phyloP scores from a whole-genome alignment of 2,888 invertebrate genomes.

The Macaria liturata region DNA sequence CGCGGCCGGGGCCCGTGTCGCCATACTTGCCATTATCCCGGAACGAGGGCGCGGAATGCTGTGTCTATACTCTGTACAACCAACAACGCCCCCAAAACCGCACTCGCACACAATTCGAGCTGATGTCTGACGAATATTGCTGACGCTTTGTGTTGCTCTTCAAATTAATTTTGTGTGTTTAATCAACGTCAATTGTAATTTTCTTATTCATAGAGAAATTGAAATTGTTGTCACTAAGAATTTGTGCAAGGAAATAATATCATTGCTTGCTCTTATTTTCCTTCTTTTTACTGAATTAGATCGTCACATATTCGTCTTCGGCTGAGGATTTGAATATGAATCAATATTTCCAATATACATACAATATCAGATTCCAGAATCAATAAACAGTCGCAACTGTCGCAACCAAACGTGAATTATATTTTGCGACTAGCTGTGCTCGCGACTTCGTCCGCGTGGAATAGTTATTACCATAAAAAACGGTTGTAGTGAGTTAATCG shows the following conservation, averaged over 20 bases:
- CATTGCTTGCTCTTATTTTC: not conserved
- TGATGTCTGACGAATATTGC: conserved; percentile 1
- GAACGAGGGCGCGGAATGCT: conserved; percentile 28
- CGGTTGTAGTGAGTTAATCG: too few relatives aligned
- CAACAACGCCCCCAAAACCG: conserved; percentile 10
- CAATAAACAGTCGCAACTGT: conserved; percentile 5
- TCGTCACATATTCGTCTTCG: too few relatives aligned
- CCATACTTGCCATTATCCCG: conserved; percentile 31
- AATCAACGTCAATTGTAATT: conserved; percentile 2
- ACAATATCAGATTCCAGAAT: not conserved
- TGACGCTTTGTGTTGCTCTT: not conserved
- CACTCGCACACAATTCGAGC: conserved; percentile 9
- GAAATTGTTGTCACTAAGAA: not conserved
- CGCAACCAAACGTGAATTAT: conserved; percentile 1
- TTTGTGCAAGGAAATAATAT: too few relatives aligned
- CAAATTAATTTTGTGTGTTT: conserved; percentile 4
- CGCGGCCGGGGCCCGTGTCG: conserved; percentile 33
- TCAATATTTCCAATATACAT: too few relatives aligned
- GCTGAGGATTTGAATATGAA: too few relatives aligned
- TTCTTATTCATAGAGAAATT: too few relatives aligned
- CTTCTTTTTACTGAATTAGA: not conserved
- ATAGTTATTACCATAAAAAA: too few relatives aligned
- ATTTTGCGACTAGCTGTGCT: too few relatives aligned
- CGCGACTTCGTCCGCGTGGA: too few relatives aligned
- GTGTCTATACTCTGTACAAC: not conserved